Base-by-base conservation (phyloP, 2,888 invertebrate genomes). In the Synanthedon vespiformis region DNA sequence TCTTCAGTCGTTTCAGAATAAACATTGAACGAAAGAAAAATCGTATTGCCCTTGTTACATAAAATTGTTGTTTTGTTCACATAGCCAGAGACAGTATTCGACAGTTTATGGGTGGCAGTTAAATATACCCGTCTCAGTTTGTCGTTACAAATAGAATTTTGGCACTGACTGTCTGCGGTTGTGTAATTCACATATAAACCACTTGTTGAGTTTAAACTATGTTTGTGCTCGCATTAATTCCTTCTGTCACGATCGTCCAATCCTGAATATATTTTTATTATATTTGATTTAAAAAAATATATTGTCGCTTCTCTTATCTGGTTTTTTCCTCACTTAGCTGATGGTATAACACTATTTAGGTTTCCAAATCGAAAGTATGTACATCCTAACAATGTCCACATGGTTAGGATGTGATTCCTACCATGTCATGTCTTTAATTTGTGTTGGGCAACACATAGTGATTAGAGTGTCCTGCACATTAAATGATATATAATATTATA, bases 121-220 rank as follows among this genome's bases (percentile, higher is more conserved):
- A 86, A 86, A 86, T 86, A 85, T 85, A 86, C 82, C 77, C 74
- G 84, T 79, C 79, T 81, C 83, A 77, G 79, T 85, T 83, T 84
- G 85, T 84, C 77, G 82, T 81, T 74, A 78, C 82, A 84, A 86
- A 87, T 87, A 86, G 84, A 86, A 83, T 81, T 86, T 87, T 87
- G 87, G 87, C 86, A 87, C 86, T 82, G 77, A 71, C 78, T 80
- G 77, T 81, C 79, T 77, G 77, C 69, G 74, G 79, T 86, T 87
- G 82, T 85, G 86, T 84, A 85, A 86, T 84, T 84, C 81, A 80
- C 77, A 70, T 80, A 77, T 80, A 79, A 81, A 82, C 75, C 73
- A 74, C 78, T 85, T 80, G 81, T 83, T 81, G 72, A 72, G 75
- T 78, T 77, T 71, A 63, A 71, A 74, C 71, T 78, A 76, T 77